Evolutionary conservation across 2,888 invertebrate species (phyloP).

Genomic region (Lycophotia porphyrea): DNA sequence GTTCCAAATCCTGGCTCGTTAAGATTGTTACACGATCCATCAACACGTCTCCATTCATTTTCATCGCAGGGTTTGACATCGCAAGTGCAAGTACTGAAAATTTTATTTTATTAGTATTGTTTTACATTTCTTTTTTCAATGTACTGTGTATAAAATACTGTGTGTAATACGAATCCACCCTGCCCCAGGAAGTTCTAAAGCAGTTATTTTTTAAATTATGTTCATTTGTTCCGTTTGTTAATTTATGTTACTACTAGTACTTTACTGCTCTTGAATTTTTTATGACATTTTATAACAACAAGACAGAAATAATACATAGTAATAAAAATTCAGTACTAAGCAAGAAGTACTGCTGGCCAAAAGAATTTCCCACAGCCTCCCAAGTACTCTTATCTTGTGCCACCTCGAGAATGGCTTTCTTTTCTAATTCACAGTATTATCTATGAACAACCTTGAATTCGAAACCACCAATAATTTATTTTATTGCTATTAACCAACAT

Average conservation of each 20-base stretch:
- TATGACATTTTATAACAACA: too few relatives aligned
- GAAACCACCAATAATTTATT: background rate
- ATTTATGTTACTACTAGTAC: too few relatives aligned
- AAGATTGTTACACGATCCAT: slow-evolving; percentile 76
- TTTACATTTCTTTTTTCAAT: background rate
- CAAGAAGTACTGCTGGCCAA: too few relatives aligned
- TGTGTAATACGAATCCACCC: too few relatives aligned
- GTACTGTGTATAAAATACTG: too few relatives aligned
- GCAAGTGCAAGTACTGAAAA: slow-evolving; percentile 44
- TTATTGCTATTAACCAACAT: background rate
- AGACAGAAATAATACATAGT: too few relatives aligned
- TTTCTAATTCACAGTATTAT: background rate
- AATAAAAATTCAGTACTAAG: too few relatives aligned
- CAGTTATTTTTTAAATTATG: too few relatives aligned
- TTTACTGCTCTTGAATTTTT: too few relatives aligned
- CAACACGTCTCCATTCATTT: slow-evolving; percentile 70
- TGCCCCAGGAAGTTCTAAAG: too few relatives aligned
- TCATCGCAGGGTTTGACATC: slow-evolving; percentile 66
- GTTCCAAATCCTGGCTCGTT: slow-evolving; percentile 68
- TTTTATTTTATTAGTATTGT: background rate
- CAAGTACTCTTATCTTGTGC: background rate
- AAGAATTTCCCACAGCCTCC: too few relatives aligned
- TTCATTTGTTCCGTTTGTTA: too few relatives aligned
- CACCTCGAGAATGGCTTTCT: background rate
- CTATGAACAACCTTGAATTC: background rate